phyloP scores from a whole-genome alignment of 2,888 invertebrate genomes.

The Netelia melanura region DNA sequence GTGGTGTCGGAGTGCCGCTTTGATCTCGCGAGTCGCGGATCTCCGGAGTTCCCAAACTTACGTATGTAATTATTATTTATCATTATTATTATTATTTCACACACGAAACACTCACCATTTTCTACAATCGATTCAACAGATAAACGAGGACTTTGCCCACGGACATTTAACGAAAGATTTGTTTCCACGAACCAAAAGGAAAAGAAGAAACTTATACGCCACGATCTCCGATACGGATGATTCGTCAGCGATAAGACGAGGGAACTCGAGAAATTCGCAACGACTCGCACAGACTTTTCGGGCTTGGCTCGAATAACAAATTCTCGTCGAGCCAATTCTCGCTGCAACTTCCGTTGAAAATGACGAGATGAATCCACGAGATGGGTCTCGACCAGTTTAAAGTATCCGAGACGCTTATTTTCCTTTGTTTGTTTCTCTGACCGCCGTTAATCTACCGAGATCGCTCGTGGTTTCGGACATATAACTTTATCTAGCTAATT shows the following conservation, averaged over 20 bases:
- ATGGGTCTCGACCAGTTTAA: conserved; percentile 15
- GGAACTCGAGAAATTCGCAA: background rate
- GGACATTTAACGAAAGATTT: conserved; percentile 36
- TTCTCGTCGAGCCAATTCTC: conserved; percentile 6
- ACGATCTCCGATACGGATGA: conserved; percentile 17
- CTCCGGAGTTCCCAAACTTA: conserved; percentile 55
- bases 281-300: background rate
- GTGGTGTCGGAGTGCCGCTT: background rate
- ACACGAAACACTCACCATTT: conserved; percentile 41
- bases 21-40: conserved; percentile 40
- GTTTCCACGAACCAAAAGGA: background rate
- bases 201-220: background rate
- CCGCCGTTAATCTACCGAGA: conserved; percentile 60
- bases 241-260: background rate
- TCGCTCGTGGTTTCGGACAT: conserved; percentile 66
- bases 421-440: conserved; percentile 25
- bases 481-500: conserved; percentile 67
- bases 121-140: conserved; percentile 59
- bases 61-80: conserved; percentile 16
- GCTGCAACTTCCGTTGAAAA: background rate
- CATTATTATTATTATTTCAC: conserved; percentile 39
- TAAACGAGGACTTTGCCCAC: conserved; percentile 37
- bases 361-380: background rate
- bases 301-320: background rate
- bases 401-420: conserved; percentile 16